Conservation (phyloP, 2,113 vertebrate genomes). For the Gambusia affinis region DNA sequence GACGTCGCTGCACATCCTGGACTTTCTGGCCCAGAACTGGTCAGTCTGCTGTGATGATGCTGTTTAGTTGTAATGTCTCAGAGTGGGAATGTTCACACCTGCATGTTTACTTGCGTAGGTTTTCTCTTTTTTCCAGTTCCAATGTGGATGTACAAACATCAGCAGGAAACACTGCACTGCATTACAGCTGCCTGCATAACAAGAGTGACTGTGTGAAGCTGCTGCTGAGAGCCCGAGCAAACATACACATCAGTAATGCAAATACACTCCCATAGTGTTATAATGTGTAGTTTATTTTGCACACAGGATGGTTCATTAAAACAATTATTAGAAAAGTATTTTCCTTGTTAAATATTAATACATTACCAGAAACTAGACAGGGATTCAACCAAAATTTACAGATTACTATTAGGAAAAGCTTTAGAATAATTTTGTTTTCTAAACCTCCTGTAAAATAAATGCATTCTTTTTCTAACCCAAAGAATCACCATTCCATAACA, state of each 20-base stretch:
- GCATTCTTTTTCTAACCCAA: background rate
- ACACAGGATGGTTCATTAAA: no score
- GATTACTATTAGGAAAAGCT: background rate
- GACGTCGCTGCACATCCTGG: conserved; percentile 68
- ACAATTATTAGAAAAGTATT: no score
- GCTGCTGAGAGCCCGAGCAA: conserved; percentile 68
- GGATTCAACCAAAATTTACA: background rate
- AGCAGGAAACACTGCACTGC: conserved; percentile 66
- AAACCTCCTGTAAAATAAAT: background rate
- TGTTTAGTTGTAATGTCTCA: background rate
- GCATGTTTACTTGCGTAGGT: background rate
- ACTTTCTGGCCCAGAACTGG: conserved; percentile 74
- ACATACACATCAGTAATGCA: conserved; percentile 59
- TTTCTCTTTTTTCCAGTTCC: conserved; percentile 24
- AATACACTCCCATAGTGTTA: background rate
- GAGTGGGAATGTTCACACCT: conserved; percentile 1
- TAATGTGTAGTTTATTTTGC: background rate
- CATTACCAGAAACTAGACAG: background rate
- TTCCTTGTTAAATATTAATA: background rate
- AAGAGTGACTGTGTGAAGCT: conserved; percentile 73
- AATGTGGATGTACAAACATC: conserved; percentile 62
- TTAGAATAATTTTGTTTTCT: no score
- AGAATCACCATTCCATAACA: background rate
- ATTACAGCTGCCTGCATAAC: conserved; percentile 73
- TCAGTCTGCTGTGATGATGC: conserved; percentile 19